Base-by-base conservation (phyloP, 2,888 invertebrate genomes). In the Dolichomitus sp. region DNA sequence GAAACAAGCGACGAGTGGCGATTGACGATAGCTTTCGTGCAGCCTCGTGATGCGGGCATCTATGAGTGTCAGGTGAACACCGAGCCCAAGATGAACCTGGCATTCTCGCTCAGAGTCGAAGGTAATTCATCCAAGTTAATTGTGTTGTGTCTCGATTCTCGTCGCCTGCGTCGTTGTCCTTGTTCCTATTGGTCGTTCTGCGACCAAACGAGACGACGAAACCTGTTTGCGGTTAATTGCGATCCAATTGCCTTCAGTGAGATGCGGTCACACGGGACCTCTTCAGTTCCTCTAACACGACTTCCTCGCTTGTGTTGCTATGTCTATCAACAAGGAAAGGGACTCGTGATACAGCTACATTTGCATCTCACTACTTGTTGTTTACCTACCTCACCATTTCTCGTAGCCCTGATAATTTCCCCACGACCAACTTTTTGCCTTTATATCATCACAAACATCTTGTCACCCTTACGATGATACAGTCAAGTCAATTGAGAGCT, bases 1-100 rank as follows among this genome's bases (percentile, higher is more conserved):
- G 97, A 97, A 86, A 96, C 96, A 9, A 97, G 97, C 27, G 97
- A 98, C 92, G 98, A 98, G 94, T 98, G 98, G 98, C 97, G 97
- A 93, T 95, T 98, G 86, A 96, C 96, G 94, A 96, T 98, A 85
- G 97, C 97, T 91, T 98, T 96, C 93, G 97, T 97, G 17, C 98
- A 98, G 94, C 96, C 96, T 65, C 94, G 97, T 30, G 98, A 98
- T 93, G 97, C 96, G 1, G 98, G 97, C 7, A 96, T 97, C 82
- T 98, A 98, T 94, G 97, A 98, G 94, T 98, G 97, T 90, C 98
- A 98, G 95, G 97, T 98, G 88, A 98, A 98, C 94, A 98, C 97
- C 0, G 98, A 98, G 92, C 98, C 98, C 23, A 98, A 98, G 94
- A 97, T 98, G 93, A 98, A 97, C 94, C 96, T 97, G 95, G 97